A percentile compares a stretch with the other conserved stretches of the same genome.
Evolutionary conservation across 2,797 vertebrate genomes (phyloP).

Genomic region (Brachymystax lenok): DNA sequence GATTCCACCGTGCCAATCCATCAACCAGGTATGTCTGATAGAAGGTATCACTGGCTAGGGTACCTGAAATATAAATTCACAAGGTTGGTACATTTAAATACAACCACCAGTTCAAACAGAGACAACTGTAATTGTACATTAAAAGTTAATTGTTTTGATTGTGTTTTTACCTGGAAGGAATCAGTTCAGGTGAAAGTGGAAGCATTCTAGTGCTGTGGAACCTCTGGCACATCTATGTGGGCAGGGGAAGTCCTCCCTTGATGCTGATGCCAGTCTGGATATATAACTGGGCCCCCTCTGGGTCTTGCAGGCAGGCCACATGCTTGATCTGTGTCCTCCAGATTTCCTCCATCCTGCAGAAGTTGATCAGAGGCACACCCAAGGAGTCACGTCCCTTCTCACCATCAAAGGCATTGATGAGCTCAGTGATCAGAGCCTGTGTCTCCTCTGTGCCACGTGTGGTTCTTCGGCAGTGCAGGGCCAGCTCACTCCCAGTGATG

Average conservation of each 20-base stretch:
- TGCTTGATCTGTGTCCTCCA: conserved; percentile 29
- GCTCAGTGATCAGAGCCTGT: conserved; percentile 21
- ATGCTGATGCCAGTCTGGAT: background rate
- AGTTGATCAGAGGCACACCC: conserved; percentile 27
- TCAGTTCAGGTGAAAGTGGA: conserved; percentile 8
- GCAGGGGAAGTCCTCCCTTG: conserved; percentile 21
- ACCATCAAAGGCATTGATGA: conserved; percentile 11
- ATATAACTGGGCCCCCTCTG: conserved; percentile 19
- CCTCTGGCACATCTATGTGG: conserved; percentile 24
- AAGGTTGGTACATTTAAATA: too few relatives aligned
- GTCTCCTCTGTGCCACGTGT: conserved; percentile 10
- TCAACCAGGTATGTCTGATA: too few relatives aligned
- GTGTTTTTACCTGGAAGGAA: conserved; percentile 30
- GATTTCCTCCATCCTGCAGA: conserved; percentile 13
- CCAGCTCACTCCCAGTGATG: conserved; percentile 13
- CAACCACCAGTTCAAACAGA: too few relatives aligned
- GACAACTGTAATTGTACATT: too few relatives aligned
- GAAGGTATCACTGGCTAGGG: too few relatives aligned
- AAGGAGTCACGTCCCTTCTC: conserved; percentile 19
- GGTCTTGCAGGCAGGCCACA: too few relatives aligned
- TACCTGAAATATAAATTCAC: too few relatives aligned
- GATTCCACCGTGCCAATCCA: too few relatives aligned
- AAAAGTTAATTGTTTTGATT: too few relatives aligned
- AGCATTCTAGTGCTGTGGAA: conserved; percentile 8
- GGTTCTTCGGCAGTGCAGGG: conserved; percentile 13